Evolutionary conservation across 2,113 vertebrate genomes (phyloP), one percentile per base, ranked within the genome.

Genomic region (Gopherus evgoodei): DNA sequence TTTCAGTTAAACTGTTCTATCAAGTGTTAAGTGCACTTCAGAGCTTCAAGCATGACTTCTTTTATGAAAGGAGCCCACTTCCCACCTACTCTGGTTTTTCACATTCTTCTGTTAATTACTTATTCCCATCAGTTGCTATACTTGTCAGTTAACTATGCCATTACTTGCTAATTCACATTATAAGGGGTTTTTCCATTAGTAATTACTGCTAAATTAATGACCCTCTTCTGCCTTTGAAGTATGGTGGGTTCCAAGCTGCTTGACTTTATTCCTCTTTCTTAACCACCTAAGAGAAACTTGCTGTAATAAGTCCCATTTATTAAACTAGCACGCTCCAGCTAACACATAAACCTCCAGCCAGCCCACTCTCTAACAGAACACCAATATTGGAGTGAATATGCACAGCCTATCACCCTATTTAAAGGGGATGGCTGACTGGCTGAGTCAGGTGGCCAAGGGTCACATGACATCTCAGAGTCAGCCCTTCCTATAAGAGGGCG

Each of bases 331-430:
- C 11, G 1, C 11, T 42, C 13, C 14, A n/a, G 5, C 5, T 76
- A 6, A 8, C 2, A 57, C 76, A 1, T 1, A 0, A 11, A n/a
- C 5, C 47, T 49, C n/a, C 44, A 5, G 0, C 11, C 25, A 52
- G 2, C 4, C 10, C 84, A 92, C 78, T 82, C 90, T 92, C 38
- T n/a, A 90, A 84, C 75, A 44, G 10, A 87, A 1, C 1, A 6
- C 49, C 19, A 8, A 2, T 19, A 6, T 12, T 2, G 24, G 52
- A 65, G 62, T 35, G 2, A 4, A 3, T 2, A 3, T 6, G 13
- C 5, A 11, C 59, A 12, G 7, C 11, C 47, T 52, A 25, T 10
- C 24, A 87, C 11, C 29, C 31, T 25, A 5, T 13, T 57, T 69
- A 54, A 76, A 86, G 54, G 57, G 31, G 87, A n/a, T 90, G 62